These are phyloP conservation scores for Ammospiza nelsoni DNA, from an alignment of 2,113 vertebrate genomes.

Conservation along the genomic window DNA sequence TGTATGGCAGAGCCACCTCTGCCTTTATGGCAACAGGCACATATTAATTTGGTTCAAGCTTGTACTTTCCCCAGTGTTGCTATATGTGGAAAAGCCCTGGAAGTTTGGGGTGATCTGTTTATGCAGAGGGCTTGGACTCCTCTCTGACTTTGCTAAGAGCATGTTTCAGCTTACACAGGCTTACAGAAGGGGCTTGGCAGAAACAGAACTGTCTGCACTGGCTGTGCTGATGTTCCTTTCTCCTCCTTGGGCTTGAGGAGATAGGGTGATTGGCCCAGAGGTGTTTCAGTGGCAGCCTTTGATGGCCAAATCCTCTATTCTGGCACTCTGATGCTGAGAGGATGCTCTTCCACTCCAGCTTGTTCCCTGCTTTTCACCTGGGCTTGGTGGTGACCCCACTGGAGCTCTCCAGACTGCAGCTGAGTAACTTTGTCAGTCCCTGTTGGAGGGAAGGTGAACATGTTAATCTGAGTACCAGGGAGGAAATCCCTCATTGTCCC, in stretches of 20 bases:
- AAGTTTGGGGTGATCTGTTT: neutral
- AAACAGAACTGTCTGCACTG: neutral
- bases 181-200: neutral
- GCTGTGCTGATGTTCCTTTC: neutral
- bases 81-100: fast-evolving
- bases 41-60: neutral
- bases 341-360: constrained; percentile 60
- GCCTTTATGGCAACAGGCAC: neutral
- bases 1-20: neutral
- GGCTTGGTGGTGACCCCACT: constrained; percentile 42
- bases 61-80: neutral
- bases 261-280: constrained; percentile 38
- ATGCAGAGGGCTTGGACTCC: neutral
- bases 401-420: constrained; percentile 7
- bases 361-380: constrained; percentile 55
- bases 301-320: neutral
- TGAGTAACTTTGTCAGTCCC: constrained; percentile 54
- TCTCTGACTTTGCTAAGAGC: neutral
- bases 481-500: neutral
- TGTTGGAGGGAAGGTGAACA: neutral
- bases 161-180: neutral
- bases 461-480: neutral
- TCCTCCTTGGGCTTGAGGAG: constrained; percentile 37
- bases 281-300: constrained; percentile 46
- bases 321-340: neutral